These are phyloP conservation scores for Calypte anna DNA, from an alignment of 2,113 vertebrate genomes.

Conservation along the genomic window DNA sequence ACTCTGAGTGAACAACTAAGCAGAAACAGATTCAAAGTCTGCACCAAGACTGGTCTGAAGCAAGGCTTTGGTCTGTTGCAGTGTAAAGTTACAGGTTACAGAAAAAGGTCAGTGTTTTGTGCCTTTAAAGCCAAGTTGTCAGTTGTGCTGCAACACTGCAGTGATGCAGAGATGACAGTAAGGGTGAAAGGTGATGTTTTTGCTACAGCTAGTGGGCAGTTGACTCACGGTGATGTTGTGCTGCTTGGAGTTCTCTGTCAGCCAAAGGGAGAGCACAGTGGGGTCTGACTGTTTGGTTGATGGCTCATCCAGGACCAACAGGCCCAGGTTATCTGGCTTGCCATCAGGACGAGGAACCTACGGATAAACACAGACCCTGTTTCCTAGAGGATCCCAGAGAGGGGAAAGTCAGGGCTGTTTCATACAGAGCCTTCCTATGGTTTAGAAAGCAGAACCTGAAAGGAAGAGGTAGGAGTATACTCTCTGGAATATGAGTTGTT, in stretches of 20 bases:
- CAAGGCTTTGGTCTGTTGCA: background rate
- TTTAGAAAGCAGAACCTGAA: background rate
- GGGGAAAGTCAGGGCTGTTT: background rate
- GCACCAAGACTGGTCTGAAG: background rate
- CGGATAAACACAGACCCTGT: background rate
- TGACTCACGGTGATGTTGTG: conserved; percentile 83
- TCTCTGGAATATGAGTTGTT: accelerated
- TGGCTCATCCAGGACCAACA: conserved; percentile 92
- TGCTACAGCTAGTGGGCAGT: background rate
- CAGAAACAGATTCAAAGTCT: background rate
- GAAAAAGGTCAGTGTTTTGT: background rate
- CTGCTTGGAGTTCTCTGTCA: conserved; percentile 92
- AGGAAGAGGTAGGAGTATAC: accelerated
- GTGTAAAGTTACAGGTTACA: background rate
- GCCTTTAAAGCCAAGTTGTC: background rate
- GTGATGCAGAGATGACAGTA: background rate
- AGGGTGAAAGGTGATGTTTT: background rate
- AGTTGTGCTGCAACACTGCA: accelerated
- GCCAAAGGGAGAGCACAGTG: conserved; percentile 91
- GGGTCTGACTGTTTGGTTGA: conserved; percentile 94
- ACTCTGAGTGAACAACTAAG: background rate
- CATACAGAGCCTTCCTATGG: accelerated
- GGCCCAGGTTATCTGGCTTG: conserved; percentile 86
- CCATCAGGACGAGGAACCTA: conserved; percentile 90
- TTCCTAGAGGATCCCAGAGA: background rate